Evolutionary conservation across 1,140 invertebrate species (phyloP).

Genomic region (Eupeodes corollae): DNA sequence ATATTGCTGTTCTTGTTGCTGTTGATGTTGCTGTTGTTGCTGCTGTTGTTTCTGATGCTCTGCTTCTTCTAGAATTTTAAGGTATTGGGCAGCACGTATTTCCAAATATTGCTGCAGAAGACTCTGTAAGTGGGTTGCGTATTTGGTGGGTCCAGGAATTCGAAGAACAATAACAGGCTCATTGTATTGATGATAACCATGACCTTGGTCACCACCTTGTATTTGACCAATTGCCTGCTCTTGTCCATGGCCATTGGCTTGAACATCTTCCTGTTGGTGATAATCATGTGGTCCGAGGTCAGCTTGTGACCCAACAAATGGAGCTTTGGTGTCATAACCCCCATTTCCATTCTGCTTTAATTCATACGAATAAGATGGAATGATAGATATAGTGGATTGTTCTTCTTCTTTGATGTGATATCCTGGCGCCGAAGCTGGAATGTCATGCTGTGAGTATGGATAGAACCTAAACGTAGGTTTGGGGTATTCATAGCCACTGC

Average conservation of each 20-base stretch:
- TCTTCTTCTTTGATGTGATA: conserved; percentile 14
- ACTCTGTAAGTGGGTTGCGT: conserved; percentile 32
- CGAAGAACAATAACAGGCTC: conserved; percentile 33
- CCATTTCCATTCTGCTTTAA: conserved; percentile 31
- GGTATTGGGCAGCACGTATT: conserved; percentile 32
- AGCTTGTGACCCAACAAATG: conserved; percentile 4
- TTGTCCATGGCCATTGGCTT: not conserved
- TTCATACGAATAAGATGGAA: conserved; percentile 35
- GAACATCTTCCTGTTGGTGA: not conserved
- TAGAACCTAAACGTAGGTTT: conserved; percentile 35
- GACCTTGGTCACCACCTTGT: not conserved
- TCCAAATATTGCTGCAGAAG: conserved; percentile 35
- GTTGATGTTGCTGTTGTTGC: conserved; percentile 12
- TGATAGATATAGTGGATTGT: conserved; percentile 21
- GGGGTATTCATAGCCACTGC: conserved; percentile 28
- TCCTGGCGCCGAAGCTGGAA: conserved; percentile 16
- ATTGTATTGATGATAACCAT: conserved; percentile 13
- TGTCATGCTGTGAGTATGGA: conserved; percentile 33
- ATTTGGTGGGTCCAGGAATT: conserved; percentile 33
- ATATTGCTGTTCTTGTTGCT: conserved; percentile 3
- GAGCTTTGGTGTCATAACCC: conserved; percentile 15
- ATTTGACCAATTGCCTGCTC: not conserved
- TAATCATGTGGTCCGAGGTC: conserved; percentile 16
- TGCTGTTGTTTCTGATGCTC: conserved; percentile 22
- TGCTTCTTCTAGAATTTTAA: conserved; percentile 26